A percentile compares a stretch with the other conserved stretches of the same genome.
Evolutionary conservation across 1,140 invertebrate species (phyloP).

Genomic region (Bombus picipes): DNA sequence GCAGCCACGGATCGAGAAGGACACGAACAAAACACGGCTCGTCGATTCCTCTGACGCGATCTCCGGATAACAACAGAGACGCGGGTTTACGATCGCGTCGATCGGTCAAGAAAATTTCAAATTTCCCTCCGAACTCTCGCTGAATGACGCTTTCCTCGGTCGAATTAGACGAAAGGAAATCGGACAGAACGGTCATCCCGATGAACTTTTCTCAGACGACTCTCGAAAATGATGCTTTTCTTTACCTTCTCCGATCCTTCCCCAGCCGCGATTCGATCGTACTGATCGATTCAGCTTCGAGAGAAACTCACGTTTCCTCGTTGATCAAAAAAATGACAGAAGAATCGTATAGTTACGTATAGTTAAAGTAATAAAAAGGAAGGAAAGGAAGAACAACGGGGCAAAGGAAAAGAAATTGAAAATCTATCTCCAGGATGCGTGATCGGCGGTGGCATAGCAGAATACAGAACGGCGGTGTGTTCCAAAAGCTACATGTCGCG

Average conservation of each 20-base stretch:
- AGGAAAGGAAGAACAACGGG: not conserved
- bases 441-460: conserved; percentile 27
- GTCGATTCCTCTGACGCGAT: conserved; percentile 2
- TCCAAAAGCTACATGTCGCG: conserved; percentile 55
- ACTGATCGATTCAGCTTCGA: not conserved
- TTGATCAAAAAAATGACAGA: not conserved
- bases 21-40: not conserved
- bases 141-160: not conserved
- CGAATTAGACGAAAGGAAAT: not conserved
- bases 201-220: not conserved
- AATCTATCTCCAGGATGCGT: conserved; percentile 19
- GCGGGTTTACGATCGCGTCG: not conserved
- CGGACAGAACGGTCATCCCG: no score
- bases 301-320: not conserved
- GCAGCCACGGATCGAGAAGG: not conserved
- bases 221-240: not conserved
- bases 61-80: not conserved
- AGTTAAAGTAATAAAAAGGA: not conserved
- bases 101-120: no score
- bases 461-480: conserved; percentile 41
- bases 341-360: not conserved
- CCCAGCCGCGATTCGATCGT: no score
- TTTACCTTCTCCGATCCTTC: no score
- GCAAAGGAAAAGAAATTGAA: conserved; percentile 1
- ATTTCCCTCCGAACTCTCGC: not conserved